Evolutionary conservation across 2,797 vertebrate species (phyloP).

Genomic region (Onychomys leucogaster): DNA sequence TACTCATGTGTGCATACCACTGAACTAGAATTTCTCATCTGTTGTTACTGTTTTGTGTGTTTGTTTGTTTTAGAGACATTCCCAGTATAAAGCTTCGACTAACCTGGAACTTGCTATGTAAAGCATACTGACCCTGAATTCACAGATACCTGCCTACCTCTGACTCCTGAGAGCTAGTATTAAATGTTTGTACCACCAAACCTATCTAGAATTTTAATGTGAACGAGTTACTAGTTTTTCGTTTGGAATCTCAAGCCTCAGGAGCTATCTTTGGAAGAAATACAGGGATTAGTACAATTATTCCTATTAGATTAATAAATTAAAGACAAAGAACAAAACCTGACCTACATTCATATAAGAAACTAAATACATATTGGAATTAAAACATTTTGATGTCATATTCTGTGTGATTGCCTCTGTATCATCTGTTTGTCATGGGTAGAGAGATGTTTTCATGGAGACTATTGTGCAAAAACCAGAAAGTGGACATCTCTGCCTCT

Average conservation of each 20-base stretch:
- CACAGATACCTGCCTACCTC: background rate
- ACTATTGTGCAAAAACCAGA: background rate
- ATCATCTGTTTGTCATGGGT: background rate
- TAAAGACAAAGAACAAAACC: background rate
- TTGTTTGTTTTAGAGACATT: background rate
- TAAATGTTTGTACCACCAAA: background rate
- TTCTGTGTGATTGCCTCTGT: background rate
- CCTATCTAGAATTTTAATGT: background rate
- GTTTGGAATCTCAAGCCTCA: background rate
- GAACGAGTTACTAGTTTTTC: background rate
- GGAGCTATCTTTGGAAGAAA: background rate
- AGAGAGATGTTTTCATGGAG: conserved; percentile 30
- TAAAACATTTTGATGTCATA: background rate
- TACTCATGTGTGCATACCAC: background rate
- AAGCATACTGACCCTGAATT: background rate
- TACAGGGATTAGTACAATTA: background rate
- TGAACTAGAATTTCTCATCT: background rate
- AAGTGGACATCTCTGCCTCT: background rate
- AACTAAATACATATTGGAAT: conserved; percentile 39
- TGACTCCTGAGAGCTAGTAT: background rate
- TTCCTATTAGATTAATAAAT: background rate
- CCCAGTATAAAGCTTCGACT: background rate
- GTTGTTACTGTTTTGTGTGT: background rate
- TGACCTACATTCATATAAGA: background rate
- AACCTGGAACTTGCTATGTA: background rate